Base-by-base conservation (phyloP, 2,113 vertebrate genomes). In the Octodon degus region DNA sequence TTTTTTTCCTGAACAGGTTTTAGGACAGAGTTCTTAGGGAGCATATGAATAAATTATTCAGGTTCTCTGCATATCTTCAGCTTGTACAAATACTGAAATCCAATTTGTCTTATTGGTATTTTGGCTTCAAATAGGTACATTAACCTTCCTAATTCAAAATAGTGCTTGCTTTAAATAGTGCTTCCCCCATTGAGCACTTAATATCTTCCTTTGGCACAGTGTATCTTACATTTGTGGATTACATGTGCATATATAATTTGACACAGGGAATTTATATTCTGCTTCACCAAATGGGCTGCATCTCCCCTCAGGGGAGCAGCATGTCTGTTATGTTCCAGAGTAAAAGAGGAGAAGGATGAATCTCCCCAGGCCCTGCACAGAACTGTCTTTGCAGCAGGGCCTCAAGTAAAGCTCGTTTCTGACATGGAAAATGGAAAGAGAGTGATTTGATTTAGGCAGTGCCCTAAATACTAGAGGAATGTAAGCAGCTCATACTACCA, bases 81-180 rank as follows among this genome's bases (percentile, higher is more conserved):
- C 86, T 92, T 93, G 88, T 24, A 96, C 58, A 95, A 95, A 96
- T 83, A 93, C 74, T 74, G n/a, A 95, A 95, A 90, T 90, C 11
- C 77, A 96, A 90, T 92, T 93, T 90, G 43, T 43, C 25, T 86
- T 89, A 93, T 76, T 96, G 86, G 72, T 90, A 62, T 93, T 96
- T 95, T 92, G 96, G 55, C 62, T 97, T 40, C 96, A 96, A 94
- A 97, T 88, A 77, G 5, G 24, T 27, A 89, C 25, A 93, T 88
- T 80, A 96, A 83, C 20, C 47, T 94, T 30, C n/a, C 60, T 63
- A 90, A 76, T 86, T 92, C 62, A 93, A 94, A 97, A 88, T 79
- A 90, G 16, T 76, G 32, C 40, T 80, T 92, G 53, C 85, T 96
- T 96, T 83, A 96, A 93, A 93, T 96, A 58, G 55, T 5, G 55